Conservation (phyloP, 1,140 invertebrate genomes). For the Drosophila pallidifrons region DNA sequence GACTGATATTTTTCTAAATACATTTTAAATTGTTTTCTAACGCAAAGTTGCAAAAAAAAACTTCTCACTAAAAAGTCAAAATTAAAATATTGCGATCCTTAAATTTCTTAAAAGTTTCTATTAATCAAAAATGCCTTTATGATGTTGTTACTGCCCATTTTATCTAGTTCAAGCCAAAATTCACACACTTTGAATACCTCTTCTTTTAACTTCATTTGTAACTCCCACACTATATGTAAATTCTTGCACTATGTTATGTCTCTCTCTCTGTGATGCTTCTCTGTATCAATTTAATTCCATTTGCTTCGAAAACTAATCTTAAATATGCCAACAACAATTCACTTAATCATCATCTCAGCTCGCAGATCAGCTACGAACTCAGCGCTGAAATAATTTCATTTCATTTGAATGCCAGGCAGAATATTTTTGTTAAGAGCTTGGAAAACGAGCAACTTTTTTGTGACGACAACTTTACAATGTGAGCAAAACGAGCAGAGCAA, state of each 20-base stretch:
- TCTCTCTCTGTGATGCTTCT: not conserved
- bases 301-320: constrained; percentile 19
- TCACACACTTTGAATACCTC: not conserved
- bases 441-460: constrained; percentile 39
- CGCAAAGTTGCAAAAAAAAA: too few species aligned
- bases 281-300: constrained; percentile 7
- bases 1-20: too few species aligned
- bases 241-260: not conserved
- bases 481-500: constrained; percentile 42
- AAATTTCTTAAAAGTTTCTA: too few species aligned
- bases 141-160: too few species aligned
- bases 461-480: constrained; percentile 61
- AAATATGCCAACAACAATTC: constrained; percentile 37
- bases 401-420: constrained; percentile 46
- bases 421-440: constrained; percentile 40
- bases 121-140: too few species aligned
- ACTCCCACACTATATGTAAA: constrained; percentile 7
- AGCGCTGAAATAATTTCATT: constrained; percentile 47
- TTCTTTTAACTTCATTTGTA: not conserved
- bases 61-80: too few species aligned
- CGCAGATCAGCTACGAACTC: constrained; percentile 43
- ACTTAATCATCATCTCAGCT: constrained; percentile 40
- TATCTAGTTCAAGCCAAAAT: too few species aligned
- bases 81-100: too few species aligned
- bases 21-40: too few species aligned